Base-by-base conservation (phyloP, 2,113 vertebrate genomes). In the Lophius piscatorius region DNA sequence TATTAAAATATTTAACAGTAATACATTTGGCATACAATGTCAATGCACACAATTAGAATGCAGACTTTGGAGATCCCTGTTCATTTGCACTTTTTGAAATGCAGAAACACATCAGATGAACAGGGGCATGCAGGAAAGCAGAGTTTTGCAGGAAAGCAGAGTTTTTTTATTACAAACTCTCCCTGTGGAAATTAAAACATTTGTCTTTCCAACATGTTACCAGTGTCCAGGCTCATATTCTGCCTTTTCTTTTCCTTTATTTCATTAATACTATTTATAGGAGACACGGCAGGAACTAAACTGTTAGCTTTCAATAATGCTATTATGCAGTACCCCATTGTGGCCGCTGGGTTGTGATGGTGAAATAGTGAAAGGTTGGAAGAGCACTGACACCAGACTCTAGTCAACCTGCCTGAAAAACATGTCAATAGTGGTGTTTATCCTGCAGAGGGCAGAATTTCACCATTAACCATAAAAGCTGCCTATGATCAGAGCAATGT, bases 371-470 rank as follows among this genome's bases (percentile, higher is more conserved):
- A 57, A 21, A 33, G 3, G 28, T 7, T 12, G 17, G 23, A 50
- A 21, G 2, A n/a, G n/a, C n/a, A n/a, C n/a, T n/a, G n/a, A n/a
- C n/a, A n/a, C n/a, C n/a, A n/a, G n/a, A n/a, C n/a, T n/a, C n/a
- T n/a, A n/a, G n/a, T n/a, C n/a, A n/a, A 13, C 54, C 18, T 1
- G 2, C 13, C 6, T 26, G 31, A 13, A 63, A 41, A 68, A 49
- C 49, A 34, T 28, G 10, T 45, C 51, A 74, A 44, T 82, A 57
- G 28, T 9, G 55, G 46, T 12, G 8, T 31, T 63, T 38, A 0
- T 77, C 90, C 91, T 88, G 89, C 88, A 92, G 91, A 85, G 87
- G 84, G 88, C 89, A 88, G 77, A 69, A 69, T 90, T 87, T 86
- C 36, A 86, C 78, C 70, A 88, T 63, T 26, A 57, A 76, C 24